These are phyloP conservation scores for Agrotis segetum DNA, from an alignment of 2,888 invertebrate species.

Conservation along the genomic window DNA sequence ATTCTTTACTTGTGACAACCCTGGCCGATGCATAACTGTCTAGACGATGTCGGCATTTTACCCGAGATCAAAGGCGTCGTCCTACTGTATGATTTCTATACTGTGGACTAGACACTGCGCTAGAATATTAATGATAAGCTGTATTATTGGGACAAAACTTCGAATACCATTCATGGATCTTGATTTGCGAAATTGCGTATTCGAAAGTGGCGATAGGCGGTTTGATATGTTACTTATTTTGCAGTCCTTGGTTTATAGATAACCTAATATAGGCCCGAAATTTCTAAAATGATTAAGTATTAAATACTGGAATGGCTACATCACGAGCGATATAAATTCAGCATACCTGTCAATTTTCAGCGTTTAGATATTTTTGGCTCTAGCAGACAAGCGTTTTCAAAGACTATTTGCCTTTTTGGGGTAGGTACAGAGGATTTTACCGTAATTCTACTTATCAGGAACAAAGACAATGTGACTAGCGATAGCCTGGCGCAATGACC, in stretches of 20 bases:
- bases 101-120: constrained; percentile 32
- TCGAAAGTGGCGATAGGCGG: constrained; percentile 22
- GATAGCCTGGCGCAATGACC: constrained; percentile 5
- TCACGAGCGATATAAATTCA: neutral
- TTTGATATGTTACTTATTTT: constrained; percentile 16
- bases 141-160: constrained; percentile 18
- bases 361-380: neutral
- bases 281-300: neutral
- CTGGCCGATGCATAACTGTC: too few species aligned
- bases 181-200: constrained; percentile 26
- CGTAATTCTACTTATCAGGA: neutral
- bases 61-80: too few species aligned
- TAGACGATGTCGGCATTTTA: too few species aligned
- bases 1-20: too few species aligned
- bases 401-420: neutral
- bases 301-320: neutral
- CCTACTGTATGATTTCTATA: too few species aligned
- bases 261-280: neutral
- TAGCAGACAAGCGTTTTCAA: neutral
- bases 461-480: constrained; percentile 2
- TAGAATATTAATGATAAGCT: constrained; percentile 26
- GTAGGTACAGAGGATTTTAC: neutral
- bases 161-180: constrained; percentile 13
- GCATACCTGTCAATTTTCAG: neutral
- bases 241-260: constrained; percentile 9